These are phyloP conservation scores for Amphiprion percula DNA, from an alignment of 2,113 vertebrate genomes.

Conservation along the genomic window DNA sequence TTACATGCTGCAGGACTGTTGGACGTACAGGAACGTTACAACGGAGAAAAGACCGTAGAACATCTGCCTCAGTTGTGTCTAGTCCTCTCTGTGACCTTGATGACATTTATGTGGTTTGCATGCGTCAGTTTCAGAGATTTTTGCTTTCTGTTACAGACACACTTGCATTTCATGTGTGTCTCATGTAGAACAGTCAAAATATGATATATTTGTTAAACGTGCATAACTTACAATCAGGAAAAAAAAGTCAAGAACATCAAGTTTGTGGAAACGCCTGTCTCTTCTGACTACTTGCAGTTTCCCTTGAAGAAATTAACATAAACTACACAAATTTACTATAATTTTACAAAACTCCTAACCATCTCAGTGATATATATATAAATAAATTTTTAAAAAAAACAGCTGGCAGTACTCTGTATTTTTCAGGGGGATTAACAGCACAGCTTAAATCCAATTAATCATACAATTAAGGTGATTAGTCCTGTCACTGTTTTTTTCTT, in stretches of 20 bases:
- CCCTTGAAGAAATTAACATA: background rate
- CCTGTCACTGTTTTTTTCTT: background rate
- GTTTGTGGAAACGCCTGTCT: background rate
- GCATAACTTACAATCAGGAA: too few relatives aligned
- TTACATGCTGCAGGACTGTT: constrained; percentile 33
- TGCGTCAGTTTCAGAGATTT: background rate
- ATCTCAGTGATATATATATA: too few relatives aligned
- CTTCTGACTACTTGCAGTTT: background rate
- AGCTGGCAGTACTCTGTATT: background rate
- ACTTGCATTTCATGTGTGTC: too few relatives aligned
- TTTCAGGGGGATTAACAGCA: background rate
- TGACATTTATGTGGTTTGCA: constrained; percentile 13
- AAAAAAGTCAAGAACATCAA: background rate
- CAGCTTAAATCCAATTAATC: constrained; percentile 10
- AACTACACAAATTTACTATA: background rate
- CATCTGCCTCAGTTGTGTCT: constrained; percentile 23
- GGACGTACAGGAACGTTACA: constrained; percentile 22
- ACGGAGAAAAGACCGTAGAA: background rate
- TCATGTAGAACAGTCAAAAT: too few relatives aligned
- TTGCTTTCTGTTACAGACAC: too few relatives aligned
- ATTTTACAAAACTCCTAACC: background rate
- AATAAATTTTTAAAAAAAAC: background rate
- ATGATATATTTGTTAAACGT: too few relatives aligned
- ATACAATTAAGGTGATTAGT: constrained; percentile 1
- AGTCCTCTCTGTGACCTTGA: constrained; percentile 28